Evolutionary conservation across 2,797 vertebrate genomes (phyloP).

Genomic region (Sparidentex hasta): DNA sequence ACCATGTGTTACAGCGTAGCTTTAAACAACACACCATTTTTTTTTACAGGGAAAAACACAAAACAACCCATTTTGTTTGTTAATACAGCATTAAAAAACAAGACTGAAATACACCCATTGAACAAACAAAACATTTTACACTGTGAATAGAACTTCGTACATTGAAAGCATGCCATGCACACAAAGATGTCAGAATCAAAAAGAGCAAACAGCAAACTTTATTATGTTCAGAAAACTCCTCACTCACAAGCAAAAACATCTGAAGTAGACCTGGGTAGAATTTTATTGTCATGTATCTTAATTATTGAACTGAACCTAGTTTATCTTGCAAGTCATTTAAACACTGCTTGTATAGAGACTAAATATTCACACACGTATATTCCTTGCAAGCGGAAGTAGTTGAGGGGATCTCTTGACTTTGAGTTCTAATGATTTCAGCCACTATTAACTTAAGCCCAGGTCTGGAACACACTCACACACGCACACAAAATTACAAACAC

Average conservation of each 20-base stretch:
- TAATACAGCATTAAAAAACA: slow-evolving; percentile 71
- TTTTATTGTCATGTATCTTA: not conserved
- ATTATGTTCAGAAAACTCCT: slow-evolving; percentile 20
- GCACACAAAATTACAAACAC: not conserved
- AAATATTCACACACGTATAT: slow-evolving; percentile 16
- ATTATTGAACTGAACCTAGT: not conserved
- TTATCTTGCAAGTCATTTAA: slow-evolving; percentile 22
- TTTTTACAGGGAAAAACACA: slow-evolving; percentile 57
- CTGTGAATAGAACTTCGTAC: slow-evolving; percentile 64
- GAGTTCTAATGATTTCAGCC: slow-evolving; percentile 10
- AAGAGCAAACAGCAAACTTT: slow-evolving; percentile 54
- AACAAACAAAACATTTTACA: slow-evolving; percentile 72
- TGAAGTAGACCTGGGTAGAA: slow-evolving; percentile 3
- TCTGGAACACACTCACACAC: slow-evolving; percentile 17
- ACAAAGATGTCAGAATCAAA: slow-evolving; percentile 57
- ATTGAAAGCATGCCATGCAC: slow-evolving; percentile 86
- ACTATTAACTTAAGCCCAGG: slow-evolving; percentile 19
- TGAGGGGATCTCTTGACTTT: not conserved
- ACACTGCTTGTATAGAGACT: not conserved
- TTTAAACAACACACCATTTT: slow-evolving; percentile 61
- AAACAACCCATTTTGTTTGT: slow-evolving; percentile 53
- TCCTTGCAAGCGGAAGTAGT: slow-evolving; percentile 26
- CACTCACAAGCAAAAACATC: slow-evolving; percentile 24
- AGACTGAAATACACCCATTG: slow-evolving; percentile 66
- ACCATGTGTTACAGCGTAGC: slow-evolving; percentile 62